phyloP scores from a whole-genome alignment of 1,140 invertebrate species.

The Drosophila orosa region DNA sequence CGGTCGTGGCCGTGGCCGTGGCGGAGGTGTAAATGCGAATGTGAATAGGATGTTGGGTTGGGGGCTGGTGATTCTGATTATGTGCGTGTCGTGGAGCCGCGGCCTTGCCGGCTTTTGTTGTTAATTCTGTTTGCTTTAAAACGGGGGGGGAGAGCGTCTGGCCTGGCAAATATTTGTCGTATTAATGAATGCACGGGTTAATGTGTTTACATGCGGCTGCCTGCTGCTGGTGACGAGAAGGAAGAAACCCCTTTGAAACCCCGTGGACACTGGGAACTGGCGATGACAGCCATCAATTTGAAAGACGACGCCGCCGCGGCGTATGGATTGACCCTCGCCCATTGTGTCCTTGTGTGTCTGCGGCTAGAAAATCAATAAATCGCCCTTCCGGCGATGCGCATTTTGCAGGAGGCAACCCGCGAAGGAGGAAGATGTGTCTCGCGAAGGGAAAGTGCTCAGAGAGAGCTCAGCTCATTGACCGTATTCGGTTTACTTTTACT shows the following conservation, averaged over 20 bases:
- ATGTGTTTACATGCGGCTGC: conserved; percentile 71
- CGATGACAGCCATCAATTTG: conserved; percentile 60
- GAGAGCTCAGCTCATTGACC: conserved; percentile 68
- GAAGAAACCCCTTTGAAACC: too few species aligned
- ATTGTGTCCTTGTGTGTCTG: conserved; percentile 21
- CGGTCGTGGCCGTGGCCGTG: too few species aligned
- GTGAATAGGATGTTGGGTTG: not conserved
- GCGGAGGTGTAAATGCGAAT: conserved; percentile 13
- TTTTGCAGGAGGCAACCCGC: conserved; percentile 7
- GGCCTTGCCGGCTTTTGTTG: conserved; percentile 75
- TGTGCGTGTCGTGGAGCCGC: conserved; percentile 36
- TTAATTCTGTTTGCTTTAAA: conserved; percentile 80
- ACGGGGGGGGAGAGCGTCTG: conserved; percentile 38
- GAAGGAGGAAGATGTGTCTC: not conserved
- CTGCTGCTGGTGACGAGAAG: not conserved
- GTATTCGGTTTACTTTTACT: conserved; percentile 61
- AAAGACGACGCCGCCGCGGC: conserved; percentile 35
- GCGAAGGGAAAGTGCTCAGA: not conserved
- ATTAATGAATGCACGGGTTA: conserved; percentile 81
- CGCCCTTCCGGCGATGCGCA: conserved; percentile 15
- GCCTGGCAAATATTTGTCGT: conserved; percentile 72
- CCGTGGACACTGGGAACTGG: too few species aligned
- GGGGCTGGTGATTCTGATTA: conserved; percentile 22
- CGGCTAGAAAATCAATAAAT: conserved; percentile 63
- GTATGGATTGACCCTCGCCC: conserved; percentile 1